Conservation (phyloP, 2,797 vertebrate species). For the Falco biarmicus region DNA sequence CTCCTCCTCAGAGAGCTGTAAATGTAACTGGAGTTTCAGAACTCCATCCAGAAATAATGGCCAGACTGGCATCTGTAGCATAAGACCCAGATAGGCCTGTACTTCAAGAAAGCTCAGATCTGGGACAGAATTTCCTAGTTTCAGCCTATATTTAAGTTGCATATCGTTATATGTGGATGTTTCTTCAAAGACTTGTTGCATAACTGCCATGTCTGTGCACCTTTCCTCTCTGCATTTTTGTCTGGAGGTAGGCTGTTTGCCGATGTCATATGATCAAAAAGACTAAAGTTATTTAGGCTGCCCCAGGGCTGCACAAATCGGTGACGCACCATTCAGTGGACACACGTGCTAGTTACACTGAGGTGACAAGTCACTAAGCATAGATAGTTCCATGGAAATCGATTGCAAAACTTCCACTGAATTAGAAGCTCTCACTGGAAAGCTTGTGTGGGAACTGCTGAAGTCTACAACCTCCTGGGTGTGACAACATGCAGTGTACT, state of each 20-base stretch:
- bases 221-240: background rate
- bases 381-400: background rate
- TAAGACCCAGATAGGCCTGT: background rate
- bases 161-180: background rate
- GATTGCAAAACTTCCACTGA: background rate
- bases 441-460: background rate
- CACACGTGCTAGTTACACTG: background rate
- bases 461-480: background rate
- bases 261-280: fast-evolving
- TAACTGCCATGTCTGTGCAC: background rate
- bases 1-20: background rate
- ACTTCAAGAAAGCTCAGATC: background rate
- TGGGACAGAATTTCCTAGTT: background rate
- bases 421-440: background rate
- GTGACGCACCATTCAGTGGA: background rate
- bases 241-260: background rate
- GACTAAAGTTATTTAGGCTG: background rate
- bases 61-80: background rate
- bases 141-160: background rate
- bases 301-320: background rate
- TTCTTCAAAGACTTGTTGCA: background rate
- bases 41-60: background rate
- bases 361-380: background rate
- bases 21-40: background rate
- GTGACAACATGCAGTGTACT: background rate